Percentiles rank a stretch among this genome's conserved stretches.
Evolutionary conservation across 2,888 invertebrate genomes (phyloP).

Genomic region (Chrysomela aeneicollis): DNA sequence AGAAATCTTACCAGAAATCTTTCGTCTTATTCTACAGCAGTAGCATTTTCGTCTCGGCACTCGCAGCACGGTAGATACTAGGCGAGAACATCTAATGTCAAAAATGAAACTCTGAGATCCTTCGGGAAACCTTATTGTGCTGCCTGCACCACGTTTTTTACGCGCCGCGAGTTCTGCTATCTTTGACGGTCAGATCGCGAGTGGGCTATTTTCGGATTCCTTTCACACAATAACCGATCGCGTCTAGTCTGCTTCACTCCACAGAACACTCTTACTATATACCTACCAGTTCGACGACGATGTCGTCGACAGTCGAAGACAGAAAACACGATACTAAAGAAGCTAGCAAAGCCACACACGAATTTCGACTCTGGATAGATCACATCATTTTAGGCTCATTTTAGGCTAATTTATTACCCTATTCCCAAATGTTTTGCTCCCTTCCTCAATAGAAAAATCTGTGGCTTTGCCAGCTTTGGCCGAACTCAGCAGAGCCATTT

Average conservation of each 20-base stretch:
- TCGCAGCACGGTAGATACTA: not conserved
- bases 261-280: constrained; percentile 10
- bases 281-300: not conserved
- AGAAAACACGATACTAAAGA: too few species aligned
- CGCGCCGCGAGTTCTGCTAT: constrained; percentile 24
- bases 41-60: too few species aligned
- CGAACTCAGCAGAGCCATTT: too few species aligned
- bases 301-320: not conserved
- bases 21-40: too few species aligned
- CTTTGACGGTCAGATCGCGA: constrained; percentile 29
- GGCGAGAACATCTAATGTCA: too few species aligned
- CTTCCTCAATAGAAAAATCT: too few species aligned
- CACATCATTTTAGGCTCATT: too few species aligned
- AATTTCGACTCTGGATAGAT: too few species aligned
- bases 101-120: not conserved
- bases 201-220: constrained; percentile 31
- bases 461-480: too few species aligned
- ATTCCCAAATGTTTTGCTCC: too few species aligned
- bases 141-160: constrained; percentile 21
- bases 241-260: constrained; percentile 11
- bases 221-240: constrained; percentile 28
- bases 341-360: too few species aligned
- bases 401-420: too few species aligned
- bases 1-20: not conserved
- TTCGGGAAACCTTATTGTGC: not conserved